Evolutionary conservation across 1,140 invertebrate species (phyloP).

Genomic region (Berghia stephanieae): DNA sequence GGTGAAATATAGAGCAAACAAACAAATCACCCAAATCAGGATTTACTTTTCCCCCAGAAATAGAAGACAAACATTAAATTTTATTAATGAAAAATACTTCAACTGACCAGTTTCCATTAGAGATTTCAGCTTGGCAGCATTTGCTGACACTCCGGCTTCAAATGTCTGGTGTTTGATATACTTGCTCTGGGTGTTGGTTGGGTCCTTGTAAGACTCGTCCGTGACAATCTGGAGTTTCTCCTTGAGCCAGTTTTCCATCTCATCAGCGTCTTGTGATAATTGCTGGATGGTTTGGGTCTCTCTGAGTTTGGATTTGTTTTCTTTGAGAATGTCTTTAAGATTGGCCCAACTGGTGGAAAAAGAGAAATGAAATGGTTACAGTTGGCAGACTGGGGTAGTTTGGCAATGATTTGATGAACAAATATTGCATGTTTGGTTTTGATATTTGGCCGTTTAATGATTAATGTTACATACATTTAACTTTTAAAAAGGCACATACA

Average conservation of each 20-base stretch:
- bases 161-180: constrained; percentile 99
- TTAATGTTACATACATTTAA: too few relatives aligned
- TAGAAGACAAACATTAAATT: too few relatives aligned
- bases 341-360: constrained; percentile 84
- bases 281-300: constrained; percentile 99
- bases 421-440: too few relatives aligned
- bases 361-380: too few relatives aligned
- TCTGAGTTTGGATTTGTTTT: constrained; percentile 93
- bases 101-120: constrained; percentile 94
- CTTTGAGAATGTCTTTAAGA: constrained; percentile 96
- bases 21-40: too few relatives aligned
- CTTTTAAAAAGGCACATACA: too few relatives aligned
- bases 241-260: constrained; percentile 99
- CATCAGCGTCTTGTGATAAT: constrained; percentile 98
- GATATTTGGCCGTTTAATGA: too few relatives aligned
- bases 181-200: constrained; percentile 76
- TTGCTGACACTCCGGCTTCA: constrained; percentile 97
- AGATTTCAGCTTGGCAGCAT: constrained; percentile 95
- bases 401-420: too few relatives aligned
- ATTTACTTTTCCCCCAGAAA: too few relatives aligned
- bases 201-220: constrained; percentile 94
- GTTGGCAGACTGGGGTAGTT: too few relatives aligned
- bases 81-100: constrained; percentile 41
- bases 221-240: constrained; percentile 95
- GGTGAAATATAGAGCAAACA: too few relatives aligned